phyloP scores from a whole-genome alignment of 2,113 vertebrate genomes.

The Shinisaurus crocodilurus region DNA sequence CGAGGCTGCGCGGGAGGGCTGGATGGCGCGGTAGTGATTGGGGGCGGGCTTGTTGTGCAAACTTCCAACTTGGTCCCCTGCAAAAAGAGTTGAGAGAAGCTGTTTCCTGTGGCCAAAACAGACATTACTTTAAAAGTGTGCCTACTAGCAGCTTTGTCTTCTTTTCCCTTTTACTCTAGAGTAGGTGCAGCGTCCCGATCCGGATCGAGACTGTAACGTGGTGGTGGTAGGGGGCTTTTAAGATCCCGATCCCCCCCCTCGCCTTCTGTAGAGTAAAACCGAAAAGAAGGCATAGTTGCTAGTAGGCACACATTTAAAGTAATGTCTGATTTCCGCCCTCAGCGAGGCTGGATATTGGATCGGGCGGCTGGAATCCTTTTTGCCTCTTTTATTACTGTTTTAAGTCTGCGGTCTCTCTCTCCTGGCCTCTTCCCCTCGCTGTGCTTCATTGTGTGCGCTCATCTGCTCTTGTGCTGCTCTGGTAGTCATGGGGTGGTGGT shows the following conservation, averaged over 20 bases:
- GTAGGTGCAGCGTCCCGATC: no score
- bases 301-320: no score
- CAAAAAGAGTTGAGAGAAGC: neutral
- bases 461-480: neutral
- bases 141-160: no score
- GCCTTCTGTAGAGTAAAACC: no score
- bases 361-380: neutral
- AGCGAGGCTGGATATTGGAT: neutral
- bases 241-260: no score
- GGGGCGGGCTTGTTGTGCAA: neutral
- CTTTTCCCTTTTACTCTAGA: no score
- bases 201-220: no score
- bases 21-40: neutral
- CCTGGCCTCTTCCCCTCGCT: no score
- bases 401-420: neutral
- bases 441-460: neutral
- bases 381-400: neutral
- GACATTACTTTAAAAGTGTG: no score
- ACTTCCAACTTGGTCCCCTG: neutral
- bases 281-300: no score
- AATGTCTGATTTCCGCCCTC: no score
- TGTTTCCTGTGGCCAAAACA: neutral
- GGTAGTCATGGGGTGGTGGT: neutral
- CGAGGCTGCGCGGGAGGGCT: neutral
- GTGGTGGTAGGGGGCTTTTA: no score